Conservation (phyloP, 1,140 invertebrate species). For the Carcinoscorpius rotundicauda region DNA sequence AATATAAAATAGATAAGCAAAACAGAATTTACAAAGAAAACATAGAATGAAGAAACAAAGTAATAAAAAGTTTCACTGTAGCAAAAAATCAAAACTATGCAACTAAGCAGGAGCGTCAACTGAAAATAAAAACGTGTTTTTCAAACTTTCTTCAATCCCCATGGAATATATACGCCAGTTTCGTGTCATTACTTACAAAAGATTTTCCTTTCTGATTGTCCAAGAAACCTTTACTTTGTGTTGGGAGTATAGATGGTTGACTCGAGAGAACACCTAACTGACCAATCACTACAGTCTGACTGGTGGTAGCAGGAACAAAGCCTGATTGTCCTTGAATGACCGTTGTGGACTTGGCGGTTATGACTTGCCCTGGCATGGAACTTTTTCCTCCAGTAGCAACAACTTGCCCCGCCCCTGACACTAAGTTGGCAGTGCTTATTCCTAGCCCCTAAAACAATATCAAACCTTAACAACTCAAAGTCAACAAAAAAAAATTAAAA, state of each 20-base stretch:
- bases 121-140: constrained; percentile 4
- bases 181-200: constrained; percentile 28
- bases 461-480: constrained; percentile 17
- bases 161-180: background rate
- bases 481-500: background rate
- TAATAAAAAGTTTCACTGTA: background rate
- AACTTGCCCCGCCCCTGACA: constrained; percentile 14
- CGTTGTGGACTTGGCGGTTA: constrained; percentile 18
- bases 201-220: constrained; percentile 29
- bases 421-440: constrained; percentile 6
- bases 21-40: constrained; percentile 12
- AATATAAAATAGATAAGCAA: background rate
- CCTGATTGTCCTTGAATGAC: constrained; percentile 33
- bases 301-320: constrained; percentile 58
- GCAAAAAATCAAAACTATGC: background rate
- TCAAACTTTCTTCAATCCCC: background rate
- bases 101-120: background rate
- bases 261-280: constrained; percentile 58
- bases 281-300: constrained; percentile 64
- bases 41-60: background rate
- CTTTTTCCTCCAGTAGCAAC: constrained; percentile 11
- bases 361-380: constrained; percentile 19
- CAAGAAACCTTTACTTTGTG: constrained; percentile 32
- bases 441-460: background rate
- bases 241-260: constrained; percentile 48